Evolutionary conservation across 2,113 vertebrate species (phyloP).

Genomic region (Tyto alba): DNA sequence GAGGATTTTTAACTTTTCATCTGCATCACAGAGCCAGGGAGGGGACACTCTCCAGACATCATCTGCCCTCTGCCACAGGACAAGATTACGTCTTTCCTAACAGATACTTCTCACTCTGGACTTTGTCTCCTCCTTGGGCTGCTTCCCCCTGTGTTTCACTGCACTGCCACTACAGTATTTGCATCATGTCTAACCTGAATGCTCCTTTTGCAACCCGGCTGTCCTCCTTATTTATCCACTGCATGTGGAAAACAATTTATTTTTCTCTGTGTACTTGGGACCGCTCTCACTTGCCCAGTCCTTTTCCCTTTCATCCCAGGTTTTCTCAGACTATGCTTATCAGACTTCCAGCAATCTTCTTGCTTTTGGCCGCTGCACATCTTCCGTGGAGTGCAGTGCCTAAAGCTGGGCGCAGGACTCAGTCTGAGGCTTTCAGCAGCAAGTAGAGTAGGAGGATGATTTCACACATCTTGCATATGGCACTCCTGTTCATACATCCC

Average conservation of each 20-base stretch:
- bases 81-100: not conserved
- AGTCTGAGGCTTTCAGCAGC: conserved; percentile 28
- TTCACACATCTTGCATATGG: conserved; percentile 53
- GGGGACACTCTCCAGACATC: not conserved
- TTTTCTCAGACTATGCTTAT: not conserved
- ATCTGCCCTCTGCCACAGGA: not conserved
- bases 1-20: conserved; percentile 15
- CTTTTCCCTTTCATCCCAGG: not conserved
- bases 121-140: not conserved
- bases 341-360: not conserved
- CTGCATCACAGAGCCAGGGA: not conserved
- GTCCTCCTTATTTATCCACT: not conserved
- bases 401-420: not conserved
- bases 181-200: not conserved
- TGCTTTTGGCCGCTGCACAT: not conserved
- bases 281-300: not conserved
- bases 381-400: not conserved
- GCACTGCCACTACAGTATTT: not conserved
- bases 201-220: not conserved
- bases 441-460: conserved; percentile 34
- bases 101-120: not conserved
- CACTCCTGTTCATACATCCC: conserved; percentile 34
- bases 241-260: not conserved
- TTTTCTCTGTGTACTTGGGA: not conserved
- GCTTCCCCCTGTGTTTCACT: not conserved